Evolutionary conservation across 2,888 invertebrate genomes (phyloP).

Genomic region (Drosophila formosana): DNA sequence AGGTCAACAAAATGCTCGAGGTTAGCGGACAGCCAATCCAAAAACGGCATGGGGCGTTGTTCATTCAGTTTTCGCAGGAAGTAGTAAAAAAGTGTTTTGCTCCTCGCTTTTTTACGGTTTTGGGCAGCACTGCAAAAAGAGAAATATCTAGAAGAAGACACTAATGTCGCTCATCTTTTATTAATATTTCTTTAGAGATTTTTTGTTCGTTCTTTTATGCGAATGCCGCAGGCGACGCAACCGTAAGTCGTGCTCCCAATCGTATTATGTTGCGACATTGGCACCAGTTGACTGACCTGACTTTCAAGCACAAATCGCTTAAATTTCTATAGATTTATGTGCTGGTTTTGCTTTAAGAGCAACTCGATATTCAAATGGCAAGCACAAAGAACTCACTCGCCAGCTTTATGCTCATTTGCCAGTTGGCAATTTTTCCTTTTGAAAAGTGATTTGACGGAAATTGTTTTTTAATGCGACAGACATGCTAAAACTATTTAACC

Average conservation of each 20-base stretch:
- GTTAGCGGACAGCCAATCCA: slow-evolving; percentile 63
- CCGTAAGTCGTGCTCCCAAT: not conserved
- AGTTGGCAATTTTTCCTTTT: slow-evolving; percentile 27
- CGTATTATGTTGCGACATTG: slow-evolving; percentile 32
- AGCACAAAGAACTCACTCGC: not conserved
- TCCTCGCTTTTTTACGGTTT: slow-evolving; percentile 68
- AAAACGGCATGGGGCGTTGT: slow-evolving; percentile 30
- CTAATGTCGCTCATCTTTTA: slow-evolving; percentile 83
- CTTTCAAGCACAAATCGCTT: slow-evolving; percentile 28
- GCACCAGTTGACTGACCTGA: slow-evolving; percentile 55
- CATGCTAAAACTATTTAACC: slow-evolving; percentile 74
- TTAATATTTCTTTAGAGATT: slow-evolving; percentile 79
- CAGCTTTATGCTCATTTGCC: slow-evolving; percentile 26
- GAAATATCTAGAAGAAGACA: slow-evolving; percentile 46
- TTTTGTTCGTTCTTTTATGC: slow-evolving; percentile 66
- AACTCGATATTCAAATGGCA: slow-evolving; percentile 9
- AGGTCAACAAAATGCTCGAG: slow-evolving; percentile 76
- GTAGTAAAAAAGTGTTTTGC: slow-evolving; percentile 73
- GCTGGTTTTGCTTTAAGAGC: slow-evolving; percentile 1
- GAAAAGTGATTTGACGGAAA: slow-evolving; percentile 68
- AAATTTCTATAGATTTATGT: slow-evolving; percentile 23
- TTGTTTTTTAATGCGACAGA: slow-evolving; percentile 75
- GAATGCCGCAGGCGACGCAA: slow-evolving; percentile 45
- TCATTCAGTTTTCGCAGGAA: slow-evolving; percentile 57
- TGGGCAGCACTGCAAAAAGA: slow-evolving; percentile 45